Base-by-base conservation (phyloP, 2,797 vertebrate genomes). In the Sebastes jordani region DNA sequence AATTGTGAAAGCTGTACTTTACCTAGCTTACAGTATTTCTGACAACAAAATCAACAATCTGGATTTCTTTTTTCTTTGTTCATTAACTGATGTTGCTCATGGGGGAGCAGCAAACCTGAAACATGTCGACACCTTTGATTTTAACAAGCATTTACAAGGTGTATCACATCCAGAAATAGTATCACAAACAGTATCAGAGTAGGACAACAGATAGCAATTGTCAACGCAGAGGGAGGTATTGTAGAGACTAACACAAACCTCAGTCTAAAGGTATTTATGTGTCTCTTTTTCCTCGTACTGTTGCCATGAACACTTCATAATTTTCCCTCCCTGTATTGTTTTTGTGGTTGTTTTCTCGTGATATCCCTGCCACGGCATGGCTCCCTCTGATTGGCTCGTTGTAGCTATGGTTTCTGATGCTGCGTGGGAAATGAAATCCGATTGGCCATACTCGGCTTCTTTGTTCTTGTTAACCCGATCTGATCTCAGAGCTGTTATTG, bases 401-500 rank as follows among this genome's bases (percentile, higher is more conserved):
- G 84, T 82, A 84, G 32, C 79, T 66, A 7, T 56, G 84, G 20
- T 42, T 30, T 76, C 76, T 86, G 76, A 83, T 85, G 85, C 62
- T 30, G 74, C 29, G 38, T 78, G 62, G 78, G 83, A 82, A 83
- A 66, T 74, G n/a, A 62, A 54, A 60, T 73, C 4, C 23, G 76
- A 85, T 88, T 88, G 84, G 86, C 10, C 59, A 10, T 20, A 4
- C 55, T 52, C 23, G 6, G 30, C 80, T 56, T 60, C 84, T 87
- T 91, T 91, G 90, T 82, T 81, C 74, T 81, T 6, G 42, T 82
- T 86, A 79, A 84, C 76, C 54, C 23, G 78, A 71, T 78, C 80
- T 23, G 63, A 74, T 75, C 46, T n/a, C 59, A 54, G 46, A 6
- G n/a, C n/a, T 61, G 71, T 55, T 70, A 6, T 52, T 74, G 74